Conservation (phyloP, 2,888 invertebrate genomes). For the Eupithecia insigniata region DNA sequence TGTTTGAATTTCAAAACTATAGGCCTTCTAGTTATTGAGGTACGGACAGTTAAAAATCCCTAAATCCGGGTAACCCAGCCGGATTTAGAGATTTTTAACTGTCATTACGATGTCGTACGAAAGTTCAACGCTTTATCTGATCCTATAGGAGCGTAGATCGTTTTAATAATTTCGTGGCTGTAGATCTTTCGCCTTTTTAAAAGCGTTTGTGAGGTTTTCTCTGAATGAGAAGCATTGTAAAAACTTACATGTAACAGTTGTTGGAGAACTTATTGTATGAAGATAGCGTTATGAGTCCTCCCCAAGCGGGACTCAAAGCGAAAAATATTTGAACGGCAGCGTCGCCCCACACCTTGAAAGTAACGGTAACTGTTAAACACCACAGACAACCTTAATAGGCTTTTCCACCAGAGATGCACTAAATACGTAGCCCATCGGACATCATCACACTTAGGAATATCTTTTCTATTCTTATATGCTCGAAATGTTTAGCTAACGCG, state of each 20-base stretch:
- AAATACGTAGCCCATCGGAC: too few relatives aligned
- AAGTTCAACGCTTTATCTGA: background rate
- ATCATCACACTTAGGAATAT: too few relatives aligned
- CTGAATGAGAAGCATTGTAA: constrained; percentile 1
- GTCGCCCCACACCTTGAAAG: constrained; percentile 89
- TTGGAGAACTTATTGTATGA: constrained; percentile 94
- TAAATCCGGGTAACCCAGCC: too few relatives aligned
- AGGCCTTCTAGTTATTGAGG: too few relatives aligned
- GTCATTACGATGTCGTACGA: background rate
- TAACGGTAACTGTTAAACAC: background rate
- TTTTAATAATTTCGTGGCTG: background rate
- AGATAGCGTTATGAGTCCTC: constrained; percentile 92
- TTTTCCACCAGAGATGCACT: background rate
- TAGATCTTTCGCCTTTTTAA: background rate
- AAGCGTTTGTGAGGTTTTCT: background rate
- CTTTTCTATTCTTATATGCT: too few relatives aligned
- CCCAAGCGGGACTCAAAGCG: constrained; percentile 93
- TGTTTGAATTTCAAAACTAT: too few relatives aligned
- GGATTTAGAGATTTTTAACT: background rate
- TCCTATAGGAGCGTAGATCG: background rate
- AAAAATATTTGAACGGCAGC: constrained; percentile 95
- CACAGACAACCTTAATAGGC: background rate
- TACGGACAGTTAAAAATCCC: too few relatives aligned
- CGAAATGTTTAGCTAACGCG: background rate
- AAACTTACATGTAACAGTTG: constrained; percentile 89